A percentile compares a stretch with the other conserved stretches of the same genome.
Conservation (phyloP, 1,140 invertebrate genomes). For the Drosophila pachea region DNA sequence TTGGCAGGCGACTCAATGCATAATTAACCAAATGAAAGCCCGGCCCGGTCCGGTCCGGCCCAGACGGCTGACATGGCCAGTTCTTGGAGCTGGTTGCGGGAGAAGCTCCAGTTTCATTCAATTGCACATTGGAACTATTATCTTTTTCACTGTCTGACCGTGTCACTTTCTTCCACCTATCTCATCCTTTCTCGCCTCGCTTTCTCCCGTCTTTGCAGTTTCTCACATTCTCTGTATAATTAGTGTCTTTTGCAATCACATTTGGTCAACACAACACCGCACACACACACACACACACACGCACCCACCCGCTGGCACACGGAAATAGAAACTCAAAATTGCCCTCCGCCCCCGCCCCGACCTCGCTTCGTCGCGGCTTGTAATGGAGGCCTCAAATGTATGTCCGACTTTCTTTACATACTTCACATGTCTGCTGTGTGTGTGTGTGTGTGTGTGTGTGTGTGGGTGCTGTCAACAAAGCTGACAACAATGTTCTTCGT, state of each 20-base stretch:
- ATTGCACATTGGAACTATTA: not conserved
- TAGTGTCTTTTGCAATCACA: conserved; percentile 14
- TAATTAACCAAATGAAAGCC: conserved; percentile 61
- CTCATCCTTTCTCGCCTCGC: not conserved
- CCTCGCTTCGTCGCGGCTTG: not conserved
- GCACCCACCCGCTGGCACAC: too few species aligned
- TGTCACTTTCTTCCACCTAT: not conserved
- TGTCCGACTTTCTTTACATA: not conserved
- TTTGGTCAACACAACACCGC: conserved; percentile 12
- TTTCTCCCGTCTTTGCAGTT: not conserved
- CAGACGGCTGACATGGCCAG: not conserved
- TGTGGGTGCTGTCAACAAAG: conserved; percentile 21
- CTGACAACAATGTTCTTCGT: conserved; percentile 26
- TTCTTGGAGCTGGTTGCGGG: too few species aligned
- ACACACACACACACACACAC: not conserved
- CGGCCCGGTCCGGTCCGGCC: not conserved
- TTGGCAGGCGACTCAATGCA: conserved; percentile 60
- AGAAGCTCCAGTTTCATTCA: not conserved
- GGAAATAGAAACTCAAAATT: conserved; percentile 5
- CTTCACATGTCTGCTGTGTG: not conserved
- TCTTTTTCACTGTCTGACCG: not conserved
- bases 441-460: not conserved
- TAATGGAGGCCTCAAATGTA: conserved; percentile 26
- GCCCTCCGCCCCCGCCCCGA: not conserved
- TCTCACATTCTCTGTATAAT: not conserved